Evolutionary conservation across 2,888 invertebrate genomes (phyloP), one percentile per base, ranked within the genome.

Genomic region (Axea sp.): DNA sequence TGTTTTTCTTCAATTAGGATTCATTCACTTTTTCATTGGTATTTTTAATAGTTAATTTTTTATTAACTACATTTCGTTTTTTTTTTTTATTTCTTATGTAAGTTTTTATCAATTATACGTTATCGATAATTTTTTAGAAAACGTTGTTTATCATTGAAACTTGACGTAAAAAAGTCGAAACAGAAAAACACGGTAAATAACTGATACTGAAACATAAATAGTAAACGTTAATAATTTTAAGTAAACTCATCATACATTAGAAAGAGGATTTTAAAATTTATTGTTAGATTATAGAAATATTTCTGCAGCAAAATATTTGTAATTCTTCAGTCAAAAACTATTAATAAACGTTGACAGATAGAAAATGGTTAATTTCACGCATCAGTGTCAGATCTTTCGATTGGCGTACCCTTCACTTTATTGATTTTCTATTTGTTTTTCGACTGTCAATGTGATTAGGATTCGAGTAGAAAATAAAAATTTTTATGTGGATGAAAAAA

Each of bases 321-420:
- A 19, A 9, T 22, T 49, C n/a, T n/a, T 33, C 26, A 14, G 24
- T n/a, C n/a, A 14, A 11, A 37, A 12, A 22, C n/a, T 12, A 35
- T 55, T 35, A 53, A 41, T 24, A 11, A 14, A 45, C 43, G 65
- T 37, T 49, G 67, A 57, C 33, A 49, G 55, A 47, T 55, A 55
- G 65, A 47, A 55, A 53, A 37, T 45, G 57, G 39, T 22, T 57
- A 47, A 67, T 67, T 67, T 67, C 47, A 67, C 41, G 67, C 57
- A 14, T 49, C 55, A 41, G 57, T 47, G 24, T 47, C 53, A 30
- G 9, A 30, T 37, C n/a, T 14, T 53, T 35, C 19, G 41, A 39
- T 41, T 31, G 51, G 31, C 8, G 39, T 15, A 41, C 51, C 51
- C 11, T 62, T 30, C 51, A 62, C 15, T 51, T 43, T 64, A 64